Evolutionary conservation across 1,140 invertebrate species (phyloP).

Genomic region (Maniola jurtina): DNA sequence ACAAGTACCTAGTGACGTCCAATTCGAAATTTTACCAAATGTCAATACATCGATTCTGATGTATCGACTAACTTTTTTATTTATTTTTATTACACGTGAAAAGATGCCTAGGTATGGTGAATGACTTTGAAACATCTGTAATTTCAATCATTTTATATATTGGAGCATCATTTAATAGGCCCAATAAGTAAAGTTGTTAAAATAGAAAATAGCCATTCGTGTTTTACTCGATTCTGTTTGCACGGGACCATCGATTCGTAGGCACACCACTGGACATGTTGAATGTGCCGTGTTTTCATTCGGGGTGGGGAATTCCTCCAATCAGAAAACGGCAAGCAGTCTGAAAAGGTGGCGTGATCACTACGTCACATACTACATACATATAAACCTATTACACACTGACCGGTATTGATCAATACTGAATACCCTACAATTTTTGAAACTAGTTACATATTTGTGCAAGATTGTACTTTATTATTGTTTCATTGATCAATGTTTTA

Average conservation of each 20-base stretch:
- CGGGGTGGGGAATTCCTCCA: constrained; percentile 60
- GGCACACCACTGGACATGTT: constrained; percentile 61
- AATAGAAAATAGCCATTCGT: neutral
- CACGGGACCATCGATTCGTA: constrained; percentile 22
- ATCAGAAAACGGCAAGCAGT: constrained; percentile 50
- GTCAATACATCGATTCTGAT: constrained; percentile 38
- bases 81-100: neutral
- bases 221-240: constrained; percentile 23
- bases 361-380: constrained; percentile 64
- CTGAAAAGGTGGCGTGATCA: constrained; percentile 74
- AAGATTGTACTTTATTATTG: neutral
- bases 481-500: no score
- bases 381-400: constrained; percentile 29
- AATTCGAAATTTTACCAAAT: constrained; percentile 19
- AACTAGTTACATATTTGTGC: neutral
- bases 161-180: no score
- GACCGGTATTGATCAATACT: constrained; percentile 24
- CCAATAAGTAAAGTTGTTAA: neutral
- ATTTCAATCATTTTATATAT: no score
- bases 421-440: neutral
- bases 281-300: constrained; percentile 60
- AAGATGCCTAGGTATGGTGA: neutral
- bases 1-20: constrained; percentile 41
- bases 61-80: constrained; percentile 10
- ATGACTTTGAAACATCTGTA: constrained; percentile 1